These are phyloP conservation scores for Myiozetetes cayanensis DNA, from an alignment of 2,113 vertebrate genomes.

Conservation along the genomic window DNA sequence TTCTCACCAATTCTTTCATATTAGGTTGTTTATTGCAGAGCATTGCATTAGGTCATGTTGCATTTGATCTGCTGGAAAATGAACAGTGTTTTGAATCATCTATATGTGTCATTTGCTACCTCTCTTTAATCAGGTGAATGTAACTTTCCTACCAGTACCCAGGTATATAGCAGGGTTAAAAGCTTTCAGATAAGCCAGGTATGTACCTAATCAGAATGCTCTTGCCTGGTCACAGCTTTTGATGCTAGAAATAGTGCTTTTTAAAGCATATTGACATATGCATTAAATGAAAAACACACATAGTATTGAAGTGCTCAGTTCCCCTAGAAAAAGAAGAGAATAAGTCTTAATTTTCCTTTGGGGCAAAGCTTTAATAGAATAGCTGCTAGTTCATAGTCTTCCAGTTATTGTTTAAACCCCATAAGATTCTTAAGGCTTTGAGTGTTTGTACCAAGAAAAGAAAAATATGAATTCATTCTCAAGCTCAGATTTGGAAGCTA, in stretches of 20 bases:
- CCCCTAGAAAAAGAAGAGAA: neutral
- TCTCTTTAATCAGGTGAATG: neutral
- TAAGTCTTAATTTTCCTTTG: constrained; percentile 45
- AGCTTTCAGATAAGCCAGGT: neutral
- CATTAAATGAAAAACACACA: constrained; percentile 26
- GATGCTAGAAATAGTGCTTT: neutral
- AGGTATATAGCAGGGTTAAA: neutral
- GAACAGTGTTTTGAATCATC: neutral
- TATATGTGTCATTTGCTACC: neutral
- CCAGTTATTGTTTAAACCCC: constrained; percentile 42
- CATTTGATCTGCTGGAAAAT: neutral
- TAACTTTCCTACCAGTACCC: neutral
- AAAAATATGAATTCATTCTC: neutral
- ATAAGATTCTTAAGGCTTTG: constrained; percentile 16
- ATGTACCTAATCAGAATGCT: neutral
- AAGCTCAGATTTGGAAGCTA: neutral
- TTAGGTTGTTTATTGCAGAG: neutral
- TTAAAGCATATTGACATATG: constrained; percentile 40
- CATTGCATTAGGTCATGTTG: neutral
- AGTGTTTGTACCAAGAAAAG: constrained; percentile 17
- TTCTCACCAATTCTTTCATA: neutral
- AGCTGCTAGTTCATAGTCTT: neutral
- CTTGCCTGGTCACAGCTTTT: neutral
- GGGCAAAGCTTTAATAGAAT: constrained; percentile 28
- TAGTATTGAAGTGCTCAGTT: neutral